Base-by-base conservation (phyloP, 2,113 vertebrate genomes). In the Misgurnus mizolepis region DNA sequence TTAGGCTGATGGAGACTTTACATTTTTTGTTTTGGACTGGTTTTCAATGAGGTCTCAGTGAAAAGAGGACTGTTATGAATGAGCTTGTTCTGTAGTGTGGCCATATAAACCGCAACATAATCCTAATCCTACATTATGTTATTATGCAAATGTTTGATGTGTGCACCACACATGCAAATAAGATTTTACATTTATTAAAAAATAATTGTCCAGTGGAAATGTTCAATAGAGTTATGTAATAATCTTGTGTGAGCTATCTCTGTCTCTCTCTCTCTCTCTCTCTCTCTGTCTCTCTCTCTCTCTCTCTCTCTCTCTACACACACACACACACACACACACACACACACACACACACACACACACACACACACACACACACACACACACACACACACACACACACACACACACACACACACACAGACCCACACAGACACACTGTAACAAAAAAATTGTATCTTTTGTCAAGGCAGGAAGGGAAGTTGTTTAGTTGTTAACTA, bases 401-500 rank as follows among this genome's bases (percentile, higher is more conserved):
- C n/a, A n/a, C n/a, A n/a, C n/a, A n/a, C n/a, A n/a, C n/a, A n/a
- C n/a, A 45, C 65, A 3, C 65, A 41, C 65, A 41, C 65, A 64
- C 1, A 64, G 6, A 45, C 43, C 5, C 43, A 45, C 43, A 45
- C 49, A 53, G 3, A 53, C 49, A 15, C 55, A 56, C 17, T 15
- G 5, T 12, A 15, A 40, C 40, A 70, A 47, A 47, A 22, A 15
- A 74, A 41, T 41, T 75, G 72, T 75, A 75, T 34, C 66, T 56
- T 17, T 49, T 61, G 45, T 47, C 15, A 69, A 78, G 40, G 45
- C 27, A 80, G 78, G 66, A 72, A 78, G 49, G 72, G 39, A 76
- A 60, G 43, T 74, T 65, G 50, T 72, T 58, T 8, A 2, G 71
- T 70, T 17, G 58, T 65, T 83, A 58, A 67, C 53, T 67, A 84